These are phyloP conservation scores for Calycopis cecrops DNA, from an alignment of 1,140 invertebrate genomes.

Conservation along the genomic window DNA sequence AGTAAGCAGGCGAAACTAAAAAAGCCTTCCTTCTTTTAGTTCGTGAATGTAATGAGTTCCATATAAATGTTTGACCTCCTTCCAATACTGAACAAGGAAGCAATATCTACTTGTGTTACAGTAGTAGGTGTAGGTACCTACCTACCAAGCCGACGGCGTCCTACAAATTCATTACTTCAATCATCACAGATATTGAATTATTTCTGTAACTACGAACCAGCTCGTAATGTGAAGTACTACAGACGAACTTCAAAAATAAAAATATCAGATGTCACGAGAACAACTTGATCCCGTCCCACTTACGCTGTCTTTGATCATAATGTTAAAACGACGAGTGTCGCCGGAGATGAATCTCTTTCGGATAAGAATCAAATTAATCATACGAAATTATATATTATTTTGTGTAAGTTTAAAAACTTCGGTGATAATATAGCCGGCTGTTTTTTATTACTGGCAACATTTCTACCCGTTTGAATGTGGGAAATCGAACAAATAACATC, in stretches of 20 bases:
- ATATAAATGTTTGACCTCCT: too few relatives aligned
- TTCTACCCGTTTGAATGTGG: too few relatives aligned
- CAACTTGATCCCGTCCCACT: conserved; percentile 19
- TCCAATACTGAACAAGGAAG: too few relatives aligned
- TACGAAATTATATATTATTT: conserved; percentile 4
- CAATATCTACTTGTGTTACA: too few relatives aligned
- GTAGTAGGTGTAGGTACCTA: too few relatives aligned
- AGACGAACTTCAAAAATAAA: conserved; percentile 12
- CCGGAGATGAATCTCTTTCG: conserved; percentile 12
- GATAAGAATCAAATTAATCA: conserved; percentile 10
- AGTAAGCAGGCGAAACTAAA: too few relatives aligned
- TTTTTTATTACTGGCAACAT: too few relatives aligned
- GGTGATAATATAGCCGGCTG: neutral
- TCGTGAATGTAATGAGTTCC: too few relatives aligned
- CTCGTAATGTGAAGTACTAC: neutral
- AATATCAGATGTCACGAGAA: conserved; percentile 17
- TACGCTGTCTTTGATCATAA: conserved; percentile 19
- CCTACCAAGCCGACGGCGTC: too few relatives aligned
- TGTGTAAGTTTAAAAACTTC: neutral
- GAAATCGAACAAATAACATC: too few relatives aligned
- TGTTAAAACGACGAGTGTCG: conserved; percentile 10
- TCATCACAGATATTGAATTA: neutral
- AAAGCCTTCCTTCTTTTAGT: too few relatives aligned
- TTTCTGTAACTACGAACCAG: conserved; percentile 1
- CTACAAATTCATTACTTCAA: neutral